Conservation (phyloP, 2,797 vertebrate species). For the Decapterus maruadsi region DNA sequence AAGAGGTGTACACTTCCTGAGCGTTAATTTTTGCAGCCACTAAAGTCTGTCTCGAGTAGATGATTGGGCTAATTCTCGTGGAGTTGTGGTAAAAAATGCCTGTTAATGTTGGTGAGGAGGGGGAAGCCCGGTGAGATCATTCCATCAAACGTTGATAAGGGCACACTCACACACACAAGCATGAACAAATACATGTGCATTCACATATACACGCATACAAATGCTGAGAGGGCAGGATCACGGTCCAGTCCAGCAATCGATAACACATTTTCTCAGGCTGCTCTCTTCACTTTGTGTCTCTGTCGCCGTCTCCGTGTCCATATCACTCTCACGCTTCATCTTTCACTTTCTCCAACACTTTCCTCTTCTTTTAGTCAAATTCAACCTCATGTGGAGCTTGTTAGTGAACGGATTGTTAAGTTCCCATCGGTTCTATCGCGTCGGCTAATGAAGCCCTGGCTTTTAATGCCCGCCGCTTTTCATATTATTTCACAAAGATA, state of each 20-base stretch:
- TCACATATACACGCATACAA: background rate
- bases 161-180: background rate
- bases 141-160: slow-evolving; percentile 29
- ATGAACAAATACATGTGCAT: background rate
- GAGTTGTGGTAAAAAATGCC: slow-evolving; percentile 13
- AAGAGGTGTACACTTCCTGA: slow-evolving; percentile 3
- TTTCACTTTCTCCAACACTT: slow-evolving; percentile 6
- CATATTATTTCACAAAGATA: slow-evolving; percentile 56
- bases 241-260: slow-evolving; percentile 39
- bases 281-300: slow-evolving; percentile 37
- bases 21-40: slow-evolving; percentile 27
- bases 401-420: slow-evolving; percentile 55
- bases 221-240: slow-evolving; percentile 49
- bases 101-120: slow-evolving; percentile 23
- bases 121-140: slow-evolving; percentile 11
- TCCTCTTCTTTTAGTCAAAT: slow-evolving; percentile 29
- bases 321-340: slow-evolving; percentile 2
- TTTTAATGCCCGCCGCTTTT: slow-evolving; percentile 52
- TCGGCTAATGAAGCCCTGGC: slow-evolving; percentile 31
- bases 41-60: slow-evolving; percentile 36
- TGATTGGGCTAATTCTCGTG: slow-evolving; percentile 38
- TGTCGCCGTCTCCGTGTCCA: background rate
- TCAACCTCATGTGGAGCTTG: slow-evolving; percentile 27
- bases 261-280: slow-evolving; percentile 51
- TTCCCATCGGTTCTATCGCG: slow-evolving; percentile 34